These are phyloP conservation scores for Panthera uncia DNA, from an alignment of 2,113 vertebrate species.

Conservation along the genomic window DNA sequence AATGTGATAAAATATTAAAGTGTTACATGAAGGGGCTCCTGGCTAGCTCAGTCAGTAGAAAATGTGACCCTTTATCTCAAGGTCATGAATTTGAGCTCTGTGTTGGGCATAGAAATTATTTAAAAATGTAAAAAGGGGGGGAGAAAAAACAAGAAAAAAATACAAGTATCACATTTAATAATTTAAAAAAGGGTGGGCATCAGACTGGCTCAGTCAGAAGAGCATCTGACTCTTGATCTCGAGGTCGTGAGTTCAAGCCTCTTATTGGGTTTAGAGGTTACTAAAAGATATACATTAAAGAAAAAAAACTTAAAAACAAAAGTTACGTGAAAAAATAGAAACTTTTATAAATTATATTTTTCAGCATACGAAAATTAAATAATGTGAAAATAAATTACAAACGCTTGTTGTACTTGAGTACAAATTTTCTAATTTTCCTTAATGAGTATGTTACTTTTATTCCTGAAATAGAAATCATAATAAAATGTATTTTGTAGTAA, in stretches of 20 bases:
- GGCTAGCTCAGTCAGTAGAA: not conserved
- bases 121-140: not conserved
- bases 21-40: not conserved
- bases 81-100: not conserved
- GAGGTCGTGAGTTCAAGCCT: not conserved
- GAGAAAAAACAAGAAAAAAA: not conserved
- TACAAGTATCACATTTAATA: not conserved
- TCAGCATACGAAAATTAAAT: constrained; percentile 17
- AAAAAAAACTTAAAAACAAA: not conserved
- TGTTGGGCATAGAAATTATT: not conserved
- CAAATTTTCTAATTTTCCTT: constrained; percentile 24
- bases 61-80: not conserved
- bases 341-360: not conserved
- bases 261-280: not conserved
- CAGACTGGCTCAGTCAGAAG: not conserved
- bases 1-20: not conserved
- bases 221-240: not conserved
- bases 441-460: constrained; percentile 28
- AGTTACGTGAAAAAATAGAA: not conserved
- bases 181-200: not conserved
- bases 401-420: constrained; percentile 13
- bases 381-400: not conserved
- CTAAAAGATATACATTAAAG: not conserved
- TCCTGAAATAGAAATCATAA: constrained; percentile 24
- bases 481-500: not conserved